Evolutionary conservation across 2,888 invertebrate species (phyloP).

Genomic region (Patella pellucida): DNA sequence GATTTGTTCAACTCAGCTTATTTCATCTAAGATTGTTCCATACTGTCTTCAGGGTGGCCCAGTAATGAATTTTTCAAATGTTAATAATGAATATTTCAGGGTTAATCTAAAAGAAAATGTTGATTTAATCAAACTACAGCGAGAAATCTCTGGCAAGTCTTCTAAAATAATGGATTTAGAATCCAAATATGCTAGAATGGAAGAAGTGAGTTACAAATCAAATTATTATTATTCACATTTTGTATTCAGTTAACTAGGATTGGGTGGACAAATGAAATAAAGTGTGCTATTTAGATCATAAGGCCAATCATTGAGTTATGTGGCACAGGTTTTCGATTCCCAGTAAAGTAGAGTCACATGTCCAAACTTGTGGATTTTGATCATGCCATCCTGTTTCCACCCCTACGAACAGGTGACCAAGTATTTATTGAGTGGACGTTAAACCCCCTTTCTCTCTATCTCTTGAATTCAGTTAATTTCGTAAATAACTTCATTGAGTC

Average conservation of each 20-base stretch:
- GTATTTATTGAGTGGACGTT: no score
- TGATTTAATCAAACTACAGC: conserved; percentile 70
- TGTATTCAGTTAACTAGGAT: background rate
- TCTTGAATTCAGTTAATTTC: no score
- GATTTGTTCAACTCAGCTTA: background rate
- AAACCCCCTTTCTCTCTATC: no score
- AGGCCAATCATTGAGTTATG: no score
- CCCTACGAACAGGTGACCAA: no score
- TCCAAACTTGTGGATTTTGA: no score
- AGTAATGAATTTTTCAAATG: background rate
- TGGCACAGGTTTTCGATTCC: no score
- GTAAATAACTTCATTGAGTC: no score
- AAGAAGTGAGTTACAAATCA: conserved; percentile 58
- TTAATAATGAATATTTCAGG: conserved; percentile 41
- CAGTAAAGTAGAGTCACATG: no score
- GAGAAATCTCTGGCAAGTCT: conserved; percentile 71
- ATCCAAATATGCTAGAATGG: conserved; percentile 66
- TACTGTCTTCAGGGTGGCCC: background rate
- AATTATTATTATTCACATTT: no score
- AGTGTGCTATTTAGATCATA: background rate
- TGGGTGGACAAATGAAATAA: background rate
- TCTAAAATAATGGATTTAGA: conserved; percentile 66
- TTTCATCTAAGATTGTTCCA: background rate
- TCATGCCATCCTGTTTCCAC: no score
- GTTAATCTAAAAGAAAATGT: conserved; percentile 70